phyloP scores from a whole-genome alignment of 1,140 invertebrate genomes.

The Onthophagus taurus region DNA sequence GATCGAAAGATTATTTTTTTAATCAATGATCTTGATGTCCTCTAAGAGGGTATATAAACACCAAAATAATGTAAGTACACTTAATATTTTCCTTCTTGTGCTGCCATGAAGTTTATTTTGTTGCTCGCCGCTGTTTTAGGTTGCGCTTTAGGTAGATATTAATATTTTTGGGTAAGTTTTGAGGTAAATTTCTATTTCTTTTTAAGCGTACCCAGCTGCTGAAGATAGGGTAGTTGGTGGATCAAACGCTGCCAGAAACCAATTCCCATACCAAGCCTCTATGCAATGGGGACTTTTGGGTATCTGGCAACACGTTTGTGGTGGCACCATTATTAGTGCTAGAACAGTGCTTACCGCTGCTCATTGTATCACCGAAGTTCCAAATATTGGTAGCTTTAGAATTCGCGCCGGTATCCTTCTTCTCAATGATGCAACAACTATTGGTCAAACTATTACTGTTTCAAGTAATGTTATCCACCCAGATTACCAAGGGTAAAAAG shows the following conservation, averaged over 20 bases:
- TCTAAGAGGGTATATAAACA: too few species aligned
- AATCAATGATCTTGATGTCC: too few species aligned
- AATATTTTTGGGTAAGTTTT: too few species aligned
- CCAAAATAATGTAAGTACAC: too few species aligned
- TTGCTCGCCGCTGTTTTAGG: too few species aligned
- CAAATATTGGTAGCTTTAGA: slow-evolving; percentile 21
- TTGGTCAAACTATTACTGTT: slow-evolving; percentile 39
- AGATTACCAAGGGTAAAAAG: slow-evolving; percentile 40
- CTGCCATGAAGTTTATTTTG: too few species aligned
- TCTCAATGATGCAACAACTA: slow-evolving; percentile 18
- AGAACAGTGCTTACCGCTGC: slow-evolving; percentile 44
- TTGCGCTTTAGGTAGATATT: too few species aligned
- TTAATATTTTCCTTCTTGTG: too few species aligned
- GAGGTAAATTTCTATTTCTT: too few species aligned
- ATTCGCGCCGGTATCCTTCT: slow-evolving; percentile 37
- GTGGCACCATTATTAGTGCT: slow-evolving; percentile 39
- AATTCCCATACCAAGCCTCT: slow-evolving; percentile 40
- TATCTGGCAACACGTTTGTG: slow-evolving; percentile 40
- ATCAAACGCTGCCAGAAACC: slow-evolving; percentile 25
- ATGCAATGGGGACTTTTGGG: slow-evolving; percentile 29
- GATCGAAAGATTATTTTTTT: too few species aligned
- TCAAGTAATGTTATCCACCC: slow-evolving; percentile 39
- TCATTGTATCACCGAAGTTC: slow-evolving; percentile 40
- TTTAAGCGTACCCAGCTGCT: too few species aligned
- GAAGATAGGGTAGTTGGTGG: slow-evolving; percentile 23